Evolutionary conservation across 2,888 invertebrate species (phyloP).

Genomic region (Harpalus rufipes): DNA sequence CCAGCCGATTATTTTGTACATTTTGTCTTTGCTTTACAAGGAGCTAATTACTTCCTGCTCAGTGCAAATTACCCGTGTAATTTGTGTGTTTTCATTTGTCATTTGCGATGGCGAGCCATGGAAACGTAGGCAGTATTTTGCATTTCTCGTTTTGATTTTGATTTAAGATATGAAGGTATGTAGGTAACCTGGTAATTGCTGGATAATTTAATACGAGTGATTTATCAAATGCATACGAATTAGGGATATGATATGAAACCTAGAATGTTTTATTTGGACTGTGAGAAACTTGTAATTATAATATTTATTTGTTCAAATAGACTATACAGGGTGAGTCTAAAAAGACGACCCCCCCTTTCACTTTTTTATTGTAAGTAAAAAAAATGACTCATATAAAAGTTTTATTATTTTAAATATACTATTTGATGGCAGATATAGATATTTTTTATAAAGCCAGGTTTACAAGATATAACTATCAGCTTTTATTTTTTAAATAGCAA

Average conservation of each 20-base stretch:
- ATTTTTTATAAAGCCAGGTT: too few relatives aligned
- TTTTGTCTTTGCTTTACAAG: constrained; percentile 36
- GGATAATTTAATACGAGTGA: not conserved
- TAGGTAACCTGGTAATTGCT: constrained; percentile 53
- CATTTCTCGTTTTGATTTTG: constrained; percentile 47
- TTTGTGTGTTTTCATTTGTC: constrained; percentile 54
- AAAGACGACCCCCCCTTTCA: too few relatives aligned
- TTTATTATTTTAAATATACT: too few relatives aligned
- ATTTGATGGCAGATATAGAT: too few relatives aligned
- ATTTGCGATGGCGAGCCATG: not conserved
- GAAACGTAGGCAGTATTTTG: constrained; percentile 31
- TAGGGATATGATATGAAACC: not conserved
- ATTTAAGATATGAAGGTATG: constrained; percentile 37
- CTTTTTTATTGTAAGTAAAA: too few relatives aligned
- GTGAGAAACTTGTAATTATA: not conserved
- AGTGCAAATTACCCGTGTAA: constrained; percentile 47
- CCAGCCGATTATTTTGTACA: constrained; percentile 40
- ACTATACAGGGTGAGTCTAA: too few relatives aligned
- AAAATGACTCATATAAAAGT: too few relatives aligned
- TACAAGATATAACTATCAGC: too few relatives aligned
- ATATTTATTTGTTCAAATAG: too few relatives aligned
- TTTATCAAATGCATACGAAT: constrained; percentile 12
- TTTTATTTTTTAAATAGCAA: too few relatives aligned
- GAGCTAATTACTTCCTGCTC: constrained; percentile 50
- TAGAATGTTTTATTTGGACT: not conserved